phyloP scores from a whole-genome alignment of 2,113 vertebrate genomes.

The Symphodus melops region DNA sequence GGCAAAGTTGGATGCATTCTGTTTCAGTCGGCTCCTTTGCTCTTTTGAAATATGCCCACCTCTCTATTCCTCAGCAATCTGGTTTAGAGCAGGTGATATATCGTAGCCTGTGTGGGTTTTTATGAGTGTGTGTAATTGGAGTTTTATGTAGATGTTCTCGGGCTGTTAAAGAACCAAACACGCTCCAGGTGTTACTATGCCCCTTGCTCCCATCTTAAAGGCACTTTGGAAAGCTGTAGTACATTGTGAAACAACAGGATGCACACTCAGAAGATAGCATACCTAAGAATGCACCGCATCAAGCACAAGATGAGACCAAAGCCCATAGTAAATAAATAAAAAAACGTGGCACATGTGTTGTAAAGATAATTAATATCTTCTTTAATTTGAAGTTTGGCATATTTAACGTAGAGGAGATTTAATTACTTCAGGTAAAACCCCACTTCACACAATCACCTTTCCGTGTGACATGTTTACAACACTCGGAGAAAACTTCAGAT shows the following conservation, averaged over 20 bases:
- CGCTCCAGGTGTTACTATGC: conserved; percentile 64
- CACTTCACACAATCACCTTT: conserved; percentile 4
- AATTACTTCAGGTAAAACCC: conserved; percentile 25
- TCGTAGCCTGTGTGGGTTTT: conserved; percentile 54
- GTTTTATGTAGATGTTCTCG: conserved; percentile 73
- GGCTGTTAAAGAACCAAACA: conserved; percentile 68
- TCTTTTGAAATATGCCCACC: conserved; percentile 68
- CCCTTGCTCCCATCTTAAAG: conserved; percentile 38
- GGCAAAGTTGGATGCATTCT: conserved; percentile 66
- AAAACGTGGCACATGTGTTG: conserved; percentile 28
- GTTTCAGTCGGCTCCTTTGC: conserved; percentile 52
- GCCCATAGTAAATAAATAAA: conserved; percentile 22
- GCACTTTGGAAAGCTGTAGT: conserved; percentile 33
- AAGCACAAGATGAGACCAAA: conserved; percentile 3
- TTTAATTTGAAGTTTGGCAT: conserved; percentile 52
- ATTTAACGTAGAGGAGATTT: conserved; percentile 10
- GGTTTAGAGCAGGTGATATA: conserved; percentile 63
- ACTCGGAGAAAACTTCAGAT: conserved; percentile 20
- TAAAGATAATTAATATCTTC: conserved; percentile 52
- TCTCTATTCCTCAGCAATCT: conserved; percentile 65
- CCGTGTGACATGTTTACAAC: conserved; percentile 9
- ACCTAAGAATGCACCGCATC: neutral
- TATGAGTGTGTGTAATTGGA: conserved; percentile 73
- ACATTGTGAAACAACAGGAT: conserved; percentile 10
- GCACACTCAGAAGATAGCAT: neutral